Conservation (phyloP, 53 echinoderm and acorn worm genomes). For the Apostichopus leukothele region DNA sequence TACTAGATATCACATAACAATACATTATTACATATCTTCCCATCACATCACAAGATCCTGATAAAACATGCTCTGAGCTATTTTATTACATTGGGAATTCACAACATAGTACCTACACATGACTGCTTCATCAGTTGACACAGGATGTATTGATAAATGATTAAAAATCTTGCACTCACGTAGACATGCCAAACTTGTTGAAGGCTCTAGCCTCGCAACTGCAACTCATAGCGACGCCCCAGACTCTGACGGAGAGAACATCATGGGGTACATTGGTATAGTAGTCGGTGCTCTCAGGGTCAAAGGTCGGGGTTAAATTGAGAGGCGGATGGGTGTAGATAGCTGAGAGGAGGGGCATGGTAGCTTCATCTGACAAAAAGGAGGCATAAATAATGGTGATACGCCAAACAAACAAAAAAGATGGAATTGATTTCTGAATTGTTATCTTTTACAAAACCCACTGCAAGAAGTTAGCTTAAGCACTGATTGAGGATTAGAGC, state of each 20-base stretch:
- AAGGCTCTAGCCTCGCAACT: slow-evolving; percentile 86
- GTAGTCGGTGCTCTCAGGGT: slow-evolving; percentile 75
- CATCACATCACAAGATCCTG: too few species aligned
- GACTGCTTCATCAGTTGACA: too few species aligned
- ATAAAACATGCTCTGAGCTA: too few species aligned
- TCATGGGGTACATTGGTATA: slow-evolving; percentile 74
- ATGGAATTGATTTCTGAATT: neutral
- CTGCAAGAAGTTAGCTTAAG: too few species aligned
- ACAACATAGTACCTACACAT: too few species aligned
- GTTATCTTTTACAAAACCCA: neutral
- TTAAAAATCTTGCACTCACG: slow-evolving; percentile 43
- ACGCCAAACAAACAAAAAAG: too few species aligned
- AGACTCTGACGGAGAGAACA: slow-evolving; percentile 66
- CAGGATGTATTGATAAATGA: too few species aligned
- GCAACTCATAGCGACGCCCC: slow-evolving; percentile 87
- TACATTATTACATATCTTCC: too few species aligned
- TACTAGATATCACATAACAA: too few species aligned
- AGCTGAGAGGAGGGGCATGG: slow-evolving; percentile 69
- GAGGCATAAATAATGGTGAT: neutral
- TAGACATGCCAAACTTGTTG: slow-evolving; percentile 79
- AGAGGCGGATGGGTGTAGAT: slow-evolving; percentile 73
- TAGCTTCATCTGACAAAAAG: slow-evolving; percentile 61
- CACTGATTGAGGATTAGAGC: too few species aligned
- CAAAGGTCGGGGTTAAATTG: slow-evolving; percentile 77
- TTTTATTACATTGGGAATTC: too few species aligned